phyloP scores from a whole-genome alignment of 2,797 vertebrate species.

The Notolabrus celidotus region DNA sequence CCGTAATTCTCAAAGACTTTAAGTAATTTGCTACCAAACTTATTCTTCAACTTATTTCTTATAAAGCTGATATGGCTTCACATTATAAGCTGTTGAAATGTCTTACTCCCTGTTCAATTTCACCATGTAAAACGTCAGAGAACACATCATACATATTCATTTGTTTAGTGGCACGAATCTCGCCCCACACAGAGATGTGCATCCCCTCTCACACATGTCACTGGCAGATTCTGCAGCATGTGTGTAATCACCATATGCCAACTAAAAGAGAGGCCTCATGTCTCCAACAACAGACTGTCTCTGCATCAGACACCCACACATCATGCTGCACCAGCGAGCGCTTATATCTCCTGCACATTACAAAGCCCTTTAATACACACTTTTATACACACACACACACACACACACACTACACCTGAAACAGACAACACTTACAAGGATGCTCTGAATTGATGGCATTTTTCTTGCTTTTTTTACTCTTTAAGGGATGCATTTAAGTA shows the following conservation, averaged over 20 bases:
- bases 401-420: slow-evolving; percentile 28
- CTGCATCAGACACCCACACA: slow-evolving; percentile 66
- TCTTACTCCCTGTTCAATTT: neutral
- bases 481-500: neutral
- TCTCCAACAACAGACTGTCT: slow-evolving; percentile 62
- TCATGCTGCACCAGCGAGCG: slow-evolving; percentile 19
- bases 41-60: neutral
- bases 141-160: slow-evolving; percentile 43
- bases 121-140: slow-evolving; percentile 14
- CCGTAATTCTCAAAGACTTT: neutral
- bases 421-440: neutral
- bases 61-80: neutral
- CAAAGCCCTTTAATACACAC: slow-evolving; percentile 20
- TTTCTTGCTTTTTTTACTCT: neutral
- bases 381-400: slow-evolving; percentile 38
- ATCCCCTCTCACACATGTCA: slow-evolving; percentile 72
- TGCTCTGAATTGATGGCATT: neutral
- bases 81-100: too few species aligned
- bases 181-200: slow-evolving; percentile 50
- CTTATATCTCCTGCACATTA: slow-evolving; percentile 16
- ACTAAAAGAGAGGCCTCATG: slow-evolving; percentile 67
- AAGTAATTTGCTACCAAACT: neutral
- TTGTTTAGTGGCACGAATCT: slow-evolving; percentile 47
- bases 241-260: slow-evolving; percentile 77
- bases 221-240: slow-evolving; percentile 77